Conservation (phyloP, 2,888 invertebrate genomes). For the Ichneumon xanthorius region DNA sequence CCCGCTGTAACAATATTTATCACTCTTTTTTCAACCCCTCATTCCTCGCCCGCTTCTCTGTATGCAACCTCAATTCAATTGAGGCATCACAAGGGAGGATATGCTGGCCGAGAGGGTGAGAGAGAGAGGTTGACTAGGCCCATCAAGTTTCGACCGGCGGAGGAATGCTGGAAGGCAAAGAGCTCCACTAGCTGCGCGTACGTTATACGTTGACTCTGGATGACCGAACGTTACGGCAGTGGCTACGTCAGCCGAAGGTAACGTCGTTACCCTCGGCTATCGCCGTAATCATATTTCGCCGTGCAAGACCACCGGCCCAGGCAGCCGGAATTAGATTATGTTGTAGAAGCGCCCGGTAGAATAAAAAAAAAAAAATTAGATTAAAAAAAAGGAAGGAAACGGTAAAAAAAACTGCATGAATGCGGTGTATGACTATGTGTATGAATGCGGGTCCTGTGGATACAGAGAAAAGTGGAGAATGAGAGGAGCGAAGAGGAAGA, state of each 20-base stretch:
- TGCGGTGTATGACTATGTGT: slow-evolving; percentile 47
- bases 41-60: slow-evolving; percentile 40
- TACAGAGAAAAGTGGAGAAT: slow-evolving; percentile 44
- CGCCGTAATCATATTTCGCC: slow-evolving; percentile 79
- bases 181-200: slow-evolving; percentile 29
- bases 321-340: slow-evolving; percentile 72
- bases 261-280: slow-evolving; percentile 77
- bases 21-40: not conserved
- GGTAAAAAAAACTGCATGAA: slow-evolving; percentile 43
- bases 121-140: not conserved
- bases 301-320: slow-evolving; percentile 72
- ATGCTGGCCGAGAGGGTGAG: slow-evolving; percentile 11
- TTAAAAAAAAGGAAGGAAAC: slow-evolving; percentile 43
- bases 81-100: slow-evolving; percentile 22
- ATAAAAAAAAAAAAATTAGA: slow-evolving; percentile 48
- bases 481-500: slow-evolving; percentile 36
- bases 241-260: slow-evolving; percentile 75
- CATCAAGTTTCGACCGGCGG: slow-evolving; percentile 35
- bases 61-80: slow-evolving; percentile 59
- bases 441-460: slow-evolving; percentile 32
- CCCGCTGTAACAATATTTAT: slow-evolving; percentile 34
- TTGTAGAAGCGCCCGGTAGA: slow-evolving; percentile 60
- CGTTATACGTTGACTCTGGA: slow-evolving; percentile 60
- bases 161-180: slow-evolving; percentile 36
- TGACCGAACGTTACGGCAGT: slow-evolving; percentile 64